Evolutionary conservation across 2,113 vertebrate species (phyloP), one percentile per base, ranked within the genome.

Genomic region (Cyphomyrus plagiostoma): DNA sequence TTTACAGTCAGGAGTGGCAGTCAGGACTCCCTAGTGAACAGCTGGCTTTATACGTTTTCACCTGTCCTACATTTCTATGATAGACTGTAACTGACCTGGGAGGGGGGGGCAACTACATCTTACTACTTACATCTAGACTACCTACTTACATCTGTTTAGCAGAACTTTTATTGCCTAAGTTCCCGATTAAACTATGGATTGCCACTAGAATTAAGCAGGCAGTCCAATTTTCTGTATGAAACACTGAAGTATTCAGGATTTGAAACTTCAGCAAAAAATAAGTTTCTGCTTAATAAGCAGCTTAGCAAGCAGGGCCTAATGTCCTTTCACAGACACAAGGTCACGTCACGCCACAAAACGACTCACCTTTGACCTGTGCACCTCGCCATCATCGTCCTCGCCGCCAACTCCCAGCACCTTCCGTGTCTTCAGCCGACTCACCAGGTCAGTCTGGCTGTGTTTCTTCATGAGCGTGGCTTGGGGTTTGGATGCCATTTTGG

Each of bases 381-480:
- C 97, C 92, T 99, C 98, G 0, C 98, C 98, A 0, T 99, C 98
- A 0, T 99, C 98, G 0, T 99, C 98, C 92, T 99, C 98, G 0
- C 98, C 98, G 0, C 98, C 98, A 0, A 99, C 98, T 0, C 98
- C 98, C 0, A 99, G 96, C 93, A 99, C 97, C 96, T 99, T 99
- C 82, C 98, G 96, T 0, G 98, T 99, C 95, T 99, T 99, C 92
- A 99, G 96, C 46, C 98, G 96, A 95, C 98, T 99, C 93, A 99
- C 98, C 52, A 99, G 96, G 94, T 99, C 98, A 0, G 98, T 98
- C 96, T 99, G 98, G 93, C 98, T 99, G 96, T 99, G 98, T 93
- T 99, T 99, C 95, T 99, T 99, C 98, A 99, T 99, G 90, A 99
- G 96, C 0, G 98, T 98, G 0, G 98, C 96, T 82, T 97, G 98